Conservation (phyloP, 2,888 invertebrate species). For the Spodoptera picta region DNA sequence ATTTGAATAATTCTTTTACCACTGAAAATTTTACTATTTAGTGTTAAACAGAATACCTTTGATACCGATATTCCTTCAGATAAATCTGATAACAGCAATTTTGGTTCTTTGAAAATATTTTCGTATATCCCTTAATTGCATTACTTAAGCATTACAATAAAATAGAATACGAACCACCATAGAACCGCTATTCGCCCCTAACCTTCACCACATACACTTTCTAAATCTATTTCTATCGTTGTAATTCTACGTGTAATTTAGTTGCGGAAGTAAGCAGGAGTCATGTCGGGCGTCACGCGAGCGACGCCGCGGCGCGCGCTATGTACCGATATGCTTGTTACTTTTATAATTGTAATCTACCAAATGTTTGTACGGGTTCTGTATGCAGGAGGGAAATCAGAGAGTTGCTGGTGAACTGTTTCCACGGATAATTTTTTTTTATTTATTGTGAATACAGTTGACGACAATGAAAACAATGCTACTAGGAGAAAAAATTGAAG, state of each 20-base stretch:
- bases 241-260: slow-evolving; percentile 77
- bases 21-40: no score
- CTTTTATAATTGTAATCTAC: slow-evolving; percentile 48
- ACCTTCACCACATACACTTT: slow-evolving; percentile 48
- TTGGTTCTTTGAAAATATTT: no score
- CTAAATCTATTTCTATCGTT: slow-evolving; percentile 66
- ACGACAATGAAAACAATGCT: no score
- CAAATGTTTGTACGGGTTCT: slow-evolving; percentile 36
- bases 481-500: no score
- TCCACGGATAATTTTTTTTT: no score
- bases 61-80: no score
- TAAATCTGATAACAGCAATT: no score
- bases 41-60: no score
- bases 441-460: no score
- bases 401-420: not conserved
- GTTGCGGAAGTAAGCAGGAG: slow-evolving; percentile 78
- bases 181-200: slow-evolving; percentile 22
- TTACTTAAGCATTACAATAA: not conserved
- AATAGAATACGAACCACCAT: slow-evolving; percentile 21
- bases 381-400: slow-evolving; percentile 16
- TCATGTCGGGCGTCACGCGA: slow-evolving; percentile 69
- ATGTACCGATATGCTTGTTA: slow-evolving; percentile 56
- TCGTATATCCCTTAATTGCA: not conserved
- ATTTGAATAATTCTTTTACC: no score
- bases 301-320: slow-evolving; percentile 53